These are phyloP conservation scores for Glossophaga mutica DNA, from an alignment of 2,797 vertebrate species.

Conservation along the genomic window DNA sequence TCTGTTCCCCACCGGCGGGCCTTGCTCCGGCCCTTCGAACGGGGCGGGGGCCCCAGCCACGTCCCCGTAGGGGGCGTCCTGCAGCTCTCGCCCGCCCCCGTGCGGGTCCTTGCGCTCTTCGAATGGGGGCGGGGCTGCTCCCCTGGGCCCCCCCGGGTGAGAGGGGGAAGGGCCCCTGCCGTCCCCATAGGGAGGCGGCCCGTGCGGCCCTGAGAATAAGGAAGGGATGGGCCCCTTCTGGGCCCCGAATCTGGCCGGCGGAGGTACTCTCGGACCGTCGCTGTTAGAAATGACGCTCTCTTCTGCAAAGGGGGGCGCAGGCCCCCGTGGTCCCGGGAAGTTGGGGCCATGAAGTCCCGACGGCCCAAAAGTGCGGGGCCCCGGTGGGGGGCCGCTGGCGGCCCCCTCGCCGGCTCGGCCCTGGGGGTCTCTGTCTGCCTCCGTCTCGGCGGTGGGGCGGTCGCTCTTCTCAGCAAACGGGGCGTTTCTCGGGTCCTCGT, in stretches of 20 bases:
- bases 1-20: slow-evolving; percentile 86
- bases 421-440: slow-evolving; percentile 73
- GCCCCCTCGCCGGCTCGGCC: slow-evolving; percentile 71
- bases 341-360: slow-evolving; percentile 78
- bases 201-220: slow-evolving; percentile 89
- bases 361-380: slow-evolving; percentile 79
- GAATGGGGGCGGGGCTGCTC: slow-evolving; percentile 85
- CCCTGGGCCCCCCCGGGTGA: slow-evolving; percentile 88
- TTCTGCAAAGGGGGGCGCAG: slow-evolving; percentile 80
- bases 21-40: slow-evolving; percentile 83
- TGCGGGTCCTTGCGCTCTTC: slow-evolving; percentile 88
- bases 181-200: slow-evolving; percentile 88
- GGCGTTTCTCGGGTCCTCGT: slow-evolving; percentile 75
- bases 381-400: slow-evolving; percentile 50
- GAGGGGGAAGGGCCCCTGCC: slow-evolving; percentile 86
- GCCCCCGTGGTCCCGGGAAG: slow-evolving; percentile 84
- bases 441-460: slow-evolving; percentile 29
- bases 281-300: slow-evolving; percentile 75
- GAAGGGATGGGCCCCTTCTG: slow-evolving; percentile 89
- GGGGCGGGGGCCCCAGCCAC: slow-evolving; percentile 80
- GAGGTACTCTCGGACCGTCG: slow-evolving; percentile 85
- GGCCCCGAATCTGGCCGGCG: slow-evolving; percentile 85
- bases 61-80: slow-evolving; percentile 83
- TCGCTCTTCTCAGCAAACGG: slow-evolving; percentile 77
- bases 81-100: slow-evolving; percentile 85